A percentile compares a stretch with the other conserved stretches of the same genome.
Conservation (phyloP, 1,140 invertebrate species). For the Choristoneura fumiferana region DNA sequence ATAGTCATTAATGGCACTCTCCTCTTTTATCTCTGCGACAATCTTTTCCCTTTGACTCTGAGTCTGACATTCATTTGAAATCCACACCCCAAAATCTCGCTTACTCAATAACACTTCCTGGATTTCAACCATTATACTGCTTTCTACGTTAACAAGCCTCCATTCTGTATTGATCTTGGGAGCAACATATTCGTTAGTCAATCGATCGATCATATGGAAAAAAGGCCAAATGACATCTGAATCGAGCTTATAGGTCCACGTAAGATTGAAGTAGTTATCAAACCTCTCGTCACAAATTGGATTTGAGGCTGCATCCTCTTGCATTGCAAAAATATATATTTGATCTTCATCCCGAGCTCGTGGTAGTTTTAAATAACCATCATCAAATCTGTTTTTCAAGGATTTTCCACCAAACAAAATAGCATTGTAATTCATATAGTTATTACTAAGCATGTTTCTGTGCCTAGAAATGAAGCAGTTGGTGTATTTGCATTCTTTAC, state of each 20-base stretch:
- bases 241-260: conserved; percentile 73
- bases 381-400: background rate
- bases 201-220: conserved; percentile 40
- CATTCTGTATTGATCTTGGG: conserved; percentile 6
- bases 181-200: conserved; percentile 3
- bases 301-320: conserved; percentile 49
- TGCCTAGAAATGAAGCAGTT: conserved; percentile 13
- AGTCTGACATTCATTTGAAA: no score
- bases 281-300: conserved; percentile 24
- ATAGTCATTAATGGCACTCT: no score
- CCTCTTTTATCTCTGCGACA: no score
- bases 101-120: no score
- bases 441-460: background rate
- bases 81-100: no score
- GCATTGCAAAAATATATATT: conserved; percentile 51
- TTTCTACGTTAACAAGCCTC: background rate
- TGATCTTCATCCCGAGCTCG: conserved; percentile 28
- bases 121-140: no score
- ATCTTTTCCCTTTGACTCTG: no score
- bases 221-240: conserved; percentile 61
- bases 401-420: background rate
- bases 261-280: conserved; percentile 75
- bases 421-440: background rate
- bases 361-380: background rate
- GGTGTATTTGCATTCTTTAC: background rate